Conservation (phyloP, 1,140 invertebrate genomes). For the Neodiprion virginianus region DNA sequence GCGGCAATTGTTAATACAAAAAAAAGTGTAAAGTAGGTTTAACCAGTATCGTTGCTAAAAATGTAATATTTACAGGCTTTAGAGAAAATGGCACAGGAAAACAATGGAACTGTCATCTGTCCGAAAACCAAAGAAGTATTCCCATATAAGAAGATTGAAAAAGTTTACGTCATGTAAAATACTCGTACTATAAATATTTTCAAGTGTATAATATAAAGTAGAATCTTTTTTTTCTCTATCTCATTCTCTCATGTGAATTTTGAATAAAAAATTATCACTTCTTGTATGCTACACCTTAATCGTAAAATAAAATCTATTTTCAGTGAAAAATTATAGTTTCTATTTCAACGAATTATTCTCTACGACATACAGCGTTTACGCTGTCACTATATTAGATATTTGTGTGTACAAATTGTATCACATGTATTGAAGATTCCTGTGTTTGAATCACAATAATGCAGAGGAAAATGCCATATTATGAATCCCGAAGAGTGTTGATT, state of each 20-base stretch:
- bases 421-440: no score
- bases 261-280: constrained; percentile 17
- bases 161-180: constrained; percentile 93
- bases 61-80: constrained; percentile 69
- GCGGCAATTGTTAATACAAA: neutral
- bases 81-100: constrained; percentile 86
- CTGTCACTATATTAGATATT: no score
- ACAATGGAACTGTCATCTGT: constrained; percentile 88
- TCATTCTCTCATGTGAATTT: constrained; percentile 11
- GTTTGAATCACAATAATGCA: no score
- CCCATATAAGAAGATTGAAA: constrained; percentile 88
- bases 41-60: neutral
- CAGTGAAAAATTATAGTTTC: constrained; percentile 22
- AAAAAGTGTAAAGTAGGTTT: neutral
- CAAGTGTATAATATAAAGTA: constrained; percentile 2
- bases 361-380: no score
- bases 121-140: constrained; percentile 91
- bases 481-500: no score
- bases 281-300: constrained; percentile 18
- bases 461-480: no score
- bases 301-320: constrained; percentile 44
- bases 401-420: no score
- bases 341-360: neutral
- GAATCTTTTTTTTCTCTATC: constrained; percentile 20
- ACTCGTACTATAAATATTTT: neutral